These are phyloP conservation scores for Spondyliosoma cantharus DNA, from an alignment of 2,797 vertebrate genomes.

Conservation along the genomic window DNA sequence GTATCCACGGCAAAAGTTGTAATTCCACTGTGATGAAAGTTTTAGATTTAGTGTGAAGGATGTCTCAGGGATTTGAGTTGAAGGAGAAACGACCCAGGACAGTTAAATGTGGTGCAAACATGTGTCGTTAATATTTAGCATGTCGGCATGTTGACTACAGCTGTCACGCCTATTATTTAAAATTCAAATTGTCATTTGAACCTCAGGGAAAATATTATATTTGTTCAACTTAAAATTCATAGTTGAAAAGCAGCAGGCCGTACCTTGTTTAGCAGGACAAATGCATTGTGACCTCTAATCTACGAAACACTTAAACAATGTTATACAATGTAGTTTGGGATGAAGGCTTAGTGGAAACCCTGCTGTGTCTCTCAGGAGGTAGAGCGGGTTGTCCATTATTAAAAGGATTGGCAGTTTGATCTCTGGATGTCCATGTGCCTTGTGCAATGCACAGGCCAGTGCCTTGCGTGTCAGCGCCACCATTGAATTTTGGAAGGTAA, in stretches of 20 bases:
- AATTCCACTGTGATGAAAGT: neutral
- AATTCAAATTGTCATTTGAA: neutral
- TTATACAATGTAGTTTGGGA: too few relatives aligned
- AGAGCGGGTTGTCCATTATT: too few relatives aligned
- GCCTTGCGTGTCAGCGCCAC: too few relatives aligned
- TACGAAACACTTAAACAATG: neutral
- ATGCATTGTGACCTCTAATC: neutral
- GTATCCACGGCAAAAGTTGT: neutral
- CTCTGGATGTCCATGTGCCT: too few relatives aligned
- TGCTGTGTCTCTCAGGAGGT: too few relatives aligned
- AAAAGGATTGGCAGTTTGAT: too few relatives aligned
- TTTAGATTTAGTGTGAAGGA: neutral
- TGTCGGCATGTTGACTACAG: neutral
- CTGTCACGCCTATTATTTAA: neutral
- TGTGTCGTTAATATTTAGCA: slow-evolving; percentile 4
- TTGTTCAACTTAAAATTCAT: neutral
- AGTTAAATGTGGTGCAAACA: neutral
- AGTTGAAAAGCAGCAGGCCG: neutral
- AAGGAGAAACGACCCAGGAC: neutral
- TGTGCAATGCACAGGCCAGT: too few relatives aligned
- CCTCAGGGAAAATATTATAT: neutral
- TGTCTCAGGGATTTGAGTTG: neutral
- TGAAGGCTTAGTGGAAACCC: too few relatives aligned
- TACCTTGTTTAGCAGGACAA: neutral
- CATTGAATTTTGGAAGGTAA: neutral